Evolutionary conservation across 2,113 vertebrate genomes (phyloP).

Genomic region (Opisthocomus hoazin): DNA sequence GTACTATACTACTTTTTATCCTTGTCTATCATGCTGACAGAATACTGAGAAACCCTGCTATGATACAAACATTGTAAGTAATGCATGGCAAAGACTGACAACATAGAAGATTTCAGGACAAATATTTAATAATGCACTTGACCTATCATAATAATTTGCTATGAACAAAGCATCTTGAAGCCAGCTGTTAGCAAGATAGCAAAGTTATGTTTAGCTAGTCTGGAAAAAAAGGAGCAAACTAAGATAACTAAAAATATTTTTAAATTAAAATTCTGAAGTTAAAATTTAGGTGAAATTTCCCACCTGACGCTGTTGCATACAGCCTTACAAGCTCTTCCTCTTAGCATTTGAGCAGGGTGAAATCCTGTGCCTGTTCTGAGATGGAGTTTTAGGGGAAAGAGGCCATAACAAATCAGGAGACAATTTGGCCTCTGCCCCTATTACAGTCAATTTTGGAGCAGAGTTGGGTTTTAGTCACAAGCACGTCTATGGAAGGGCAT

Average conservation of each 20-base stretch:
- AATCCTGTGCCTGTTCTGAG: background rate
- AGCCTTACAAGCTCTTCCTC: background rate
- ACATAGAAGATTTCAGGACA: background rate
- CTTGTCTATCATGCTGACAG: background rate
- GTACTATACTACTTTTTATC: background rate
- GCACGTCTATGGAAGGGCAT: background rate
- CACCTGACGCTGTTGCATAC: rapidly evolving
- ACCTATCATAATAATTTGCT: background rate
- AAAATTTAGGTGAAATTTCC: background rate
- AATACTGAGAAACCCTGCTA: background rate
- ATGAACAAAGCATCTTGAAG: background rate
- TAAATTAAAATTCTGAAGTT: background rate
- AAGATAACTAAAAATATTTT: background rate
- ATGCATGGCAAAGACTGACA: background rate
- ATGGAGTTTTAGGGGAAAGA: background rate
- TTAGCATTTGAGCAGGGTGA: background rate
- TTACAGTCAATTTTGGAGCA: background rate
- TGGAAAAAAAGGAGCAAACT: background rate
- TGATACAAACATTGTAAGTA: background rate
- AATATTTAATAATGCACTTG: background rate
- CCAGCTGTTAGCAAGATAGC: background rate
- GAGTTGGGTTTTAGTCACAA: background rate
- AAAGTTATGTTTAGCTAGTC: background rate
- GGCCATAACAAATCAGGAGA: background rate
- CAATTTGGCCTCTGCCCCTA: background rate